A percentile compares a stretch with the other conserved stretches of the same genome.
Evolutionary conservation across 2,797 vertebrate genomes (phyloP).

Genomic region (Erpetoichthys calabaricus): DNA sequence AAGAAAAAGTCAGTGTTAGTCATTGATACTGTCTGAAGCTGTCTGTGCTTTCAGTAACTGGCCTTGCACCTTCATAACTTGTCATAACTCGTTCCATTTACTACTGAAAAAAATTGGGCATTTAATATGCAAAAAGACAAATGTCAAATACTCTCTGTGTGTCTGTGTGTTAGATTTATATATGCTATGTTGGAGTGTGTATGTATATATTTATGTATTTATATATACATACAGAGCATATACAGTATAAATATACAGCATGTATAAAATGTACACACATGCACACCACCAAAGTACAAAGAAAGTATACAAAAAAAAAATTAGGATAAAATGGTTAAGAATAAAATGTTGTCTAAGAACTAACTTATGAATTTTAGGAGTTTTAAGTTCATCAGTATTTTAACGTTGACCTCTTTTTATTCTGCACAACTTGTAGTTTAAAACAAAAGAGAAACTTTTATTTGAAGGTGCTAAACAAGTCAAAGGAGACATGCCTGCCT

Average conservation of each 20-base stretch:
- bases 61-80: slow-evolving; percentile 85
- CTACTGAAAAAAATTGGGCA: slow-evolving; percentile 83
- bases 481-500: slow-evolving; percentile 86
- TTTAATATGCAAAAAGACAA: slow-evolving; percentile 33
- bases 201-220: slow-evolving; percentile 8
- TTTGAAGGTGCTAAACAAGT: slow-evolving; percentile 93
- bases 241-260: slow-evolving; percentile 48
- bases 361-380: slow-evolving; percentile 69
- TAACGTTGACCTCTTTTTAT: slow-evolving; percentile 78
- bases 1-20: slow-evolving; percentile 63
- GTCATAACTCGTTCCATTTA: slow-evolving; percentile 80
- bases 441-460: slow-evolving; percentile 69
- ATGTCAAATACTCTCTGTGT: too few species aligned
- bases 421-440: slow-evolving; percentile 85
- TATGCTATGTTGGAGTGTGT: slow-evolving; percentile 18
- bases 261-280: slow-evolving; percentile 42
- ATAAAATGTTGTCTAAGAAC: slow-evolving; percentile 43
- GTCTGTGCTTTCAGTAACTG: slow-evolving; percentile 74
- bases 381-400: slow-evolving; percentile 77
- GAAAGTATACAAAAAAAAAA: slow-evolving; percentile 11
- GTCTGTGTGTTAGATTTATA: too few species aligned
- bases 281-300: slow-evolving; percentile 30
- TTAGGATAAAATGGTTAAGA: slow-evolving; percentile 9
- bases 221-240: slow-evolving; percentile 36
- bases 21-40: slow-evolving; percentile 79